Conservation (phyloP, 2,797 vertebrate genomes). For the Spinus pinus region DNA sequence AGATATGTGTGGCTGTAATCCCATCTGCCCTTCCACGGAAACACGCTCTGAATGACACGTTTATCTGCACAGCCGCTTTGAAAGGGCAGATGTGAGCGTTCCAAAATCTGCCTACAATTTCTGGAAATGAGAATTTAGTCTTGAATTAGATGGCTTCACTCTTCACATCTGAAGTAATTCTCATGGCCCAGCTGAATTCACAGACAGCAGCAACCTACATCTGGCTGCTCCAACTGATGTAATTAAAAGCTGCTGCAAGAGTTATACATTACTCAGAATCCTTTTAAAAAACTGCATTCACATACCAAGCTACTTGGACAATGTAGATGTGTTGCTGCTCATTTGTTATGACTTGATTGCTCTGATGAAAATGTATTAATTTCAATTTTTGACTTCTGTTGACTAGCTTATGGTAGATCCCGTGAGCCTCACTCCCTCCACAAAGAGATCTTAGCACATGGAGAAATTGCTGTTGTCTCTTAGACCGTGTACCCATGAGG, state of each 20-base stretch:
- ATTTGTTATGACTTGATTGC: neutral
- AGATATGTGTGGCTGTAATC: fast-evolving
- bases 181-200: neutral
- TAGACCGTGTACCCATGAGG: fast-evolving
- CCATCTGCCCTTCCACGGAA: neutral
- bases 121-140: neutral
- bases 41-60: neutral
- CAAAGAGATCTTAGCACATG: neutral
- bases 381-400: neutral
- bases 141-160: neutral
- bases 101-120: neutral
- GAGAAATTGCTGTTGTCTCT: neutral
- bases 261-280: neutral
- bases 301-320: neutral
- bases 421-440: neutral
- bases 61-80: neutral
- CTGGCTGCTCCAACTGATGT: neutral
- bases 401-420: neutral
- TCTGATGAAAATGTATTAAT: neutral
- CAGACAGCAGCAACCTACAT: neutral
- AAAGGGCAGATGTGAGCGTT: neutral
- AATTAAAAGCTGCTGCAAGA: neutral
- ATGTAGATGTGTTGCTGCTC: neutral
- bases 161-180: neutral
- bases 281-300: neutral